Base-by-base conservation (phyloP, 1,140 invertebrate species). In the Grapholita molesta region DNA sequence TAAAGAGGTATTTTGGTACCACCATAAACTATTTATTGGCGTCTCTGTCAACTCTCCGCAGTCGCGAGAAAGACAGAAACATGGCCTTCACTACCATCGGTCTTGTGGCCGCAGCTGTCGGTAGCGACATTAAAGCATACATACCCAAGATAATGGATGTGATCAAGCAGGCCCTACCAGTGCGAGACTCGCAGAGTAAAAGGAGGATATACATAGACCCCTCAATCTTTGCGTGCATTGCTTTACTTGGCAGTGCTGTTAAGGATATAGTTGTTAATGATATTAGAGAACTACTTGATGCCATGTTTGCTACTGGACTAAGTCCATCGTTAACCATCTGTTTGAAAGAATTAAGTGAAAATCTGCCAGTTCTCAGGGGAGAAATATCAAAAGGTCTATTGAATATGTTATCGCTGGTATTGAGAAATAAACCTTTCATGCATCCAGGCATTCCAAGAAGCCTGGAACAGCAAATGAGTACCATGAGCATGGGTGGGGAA, bases 141-240 rank as follows among this genome's bases (percentile, higher is more conserved):
- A 92, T 99, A 12, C 94, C 95, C 0, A 94, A 94, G 80, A 97
- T 99, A 48, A 97, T 99, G 95, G 96, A 97, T 72, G 94, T 96
- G 7, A 96, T 99, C 12, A 96, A 96, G 85, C 90, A 94, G 61
- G 94, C 96, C 2, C 88, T 99, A 18, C 98, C 98, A 0, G 93
- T 95, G 0, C 96, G 96, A 81, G 96, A 97, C 74, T 94, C 94
- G 0, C 93, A 94, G 0, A 94, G 92, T 30, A 96, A 96, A 78
- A 96, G 95, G 74, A 94, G 96, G 67, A 88, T 94, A 9, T 91
- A 91, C 55, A 93, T 98, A 15, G 98, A 99, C 79, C 96, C 98
- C 0, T 95, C 97, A 0, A 96, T 99, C 25, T 99, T 99, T 90
- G 96, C 97, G 11, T 99, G 98, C 83, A 96, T 99, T n/a, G 98